These are phyloP conservation scores for Tholera decimalis DNA, from an alignment of 2,888 invertebrate genomes.

Conservation along the genomic window DNA sequence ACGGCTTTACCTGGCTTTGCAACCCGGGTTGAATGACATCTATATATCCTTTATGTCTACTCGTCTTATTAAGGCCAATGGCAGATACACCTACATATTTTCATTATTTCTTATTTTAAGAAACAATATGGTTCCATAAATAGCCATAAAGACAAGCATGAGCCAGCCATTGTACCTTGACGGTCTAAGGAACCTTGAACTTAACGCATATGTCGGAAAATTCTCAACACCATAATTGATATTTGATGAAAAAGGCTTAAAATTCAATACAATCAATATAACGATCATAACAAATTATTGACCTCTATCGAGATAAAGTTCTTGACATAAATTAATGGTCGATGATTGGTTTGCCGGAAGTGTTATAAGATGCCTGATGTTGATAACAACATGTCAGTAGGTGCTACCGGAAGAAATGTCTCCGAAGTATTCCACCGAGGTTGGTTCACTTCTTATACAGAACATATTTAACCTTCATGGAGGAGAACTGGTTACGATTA, in stretches of 20 bases:
- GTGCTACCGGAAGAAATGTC: conserved; percentile 76
- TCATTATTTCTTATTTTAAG: conserved; percentile 9
- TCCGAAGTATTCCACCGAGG: conserved; percentile 71
- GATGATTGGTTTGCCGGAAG: conserved; percentile 75
- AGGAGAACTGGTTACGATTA: conserved; percentile 73
- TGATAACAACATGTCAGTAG: conserved; percentile 57
- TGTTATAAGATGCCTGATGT: conserved; percentile 43
- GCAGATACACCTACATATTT: conserved; percentile 13
- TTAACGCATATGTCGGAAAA: conserved; percentile 25
- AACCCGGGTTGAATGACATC: conserved; percentile 44
- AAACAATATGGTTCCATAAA: conserved; percentile 12
- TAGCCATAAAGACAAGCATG: conserved; percentile 3
- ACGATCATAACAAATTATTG: conserved; percentile 47
- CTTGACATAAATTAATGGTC: conserved; percentile 77
- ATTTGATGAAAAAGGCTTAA: conserved; percentile 32
- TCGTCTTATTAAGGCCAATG: conserved; percentile 1
- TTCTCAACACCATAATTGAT: conserved; percentile 25
- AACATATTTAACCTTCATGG: conserved; percentile 71
- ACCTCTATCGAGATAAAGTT: conserved; percentile 67
- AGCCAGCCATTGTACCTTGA: conserved; percentile 16
- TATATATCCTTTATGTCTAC: conserved; percentile 1
- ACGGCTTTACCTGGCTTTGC: conserved; percentile 2
- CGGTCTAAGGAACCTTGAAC: conserved; percentile 35
- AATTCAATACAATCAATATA: conserved; percentile 36
- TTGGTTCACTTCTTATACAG: conserved; percentile 61